Percentiles rank a stretch among this genome's conserved stretches.
Conservation (phyloP, 1,140 invertebrate genomes). For the Yoshiicerus persimilis region DNA sequence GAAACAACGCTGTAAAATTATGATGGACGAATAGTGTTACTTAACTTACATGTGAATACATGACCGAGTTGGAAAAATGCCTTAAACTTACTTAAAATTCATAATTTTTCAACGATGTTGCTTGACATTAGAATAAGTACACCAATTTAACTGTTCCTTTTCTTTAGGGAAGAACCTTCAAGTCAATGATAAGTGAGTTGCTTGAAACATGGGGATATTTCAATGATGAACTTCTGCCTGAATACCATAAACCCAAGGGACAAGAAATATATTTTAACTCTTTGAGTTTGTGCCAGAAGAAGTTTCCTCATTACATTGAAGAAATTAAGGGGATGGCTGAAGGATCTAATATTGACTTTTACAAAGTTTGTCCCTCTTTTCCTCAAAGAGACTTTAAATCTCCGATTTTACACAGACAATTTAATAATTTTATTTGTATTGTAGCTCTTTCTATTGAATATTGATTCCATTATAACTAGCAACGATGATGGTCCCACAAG, state of each 20-base stretch:
- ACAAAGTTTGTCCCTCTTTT: too few species aligned
- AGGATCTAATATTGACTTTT: slow-evolving; percentile 76
- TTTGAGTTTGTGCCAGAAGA: slow-evolving; percentile 64
- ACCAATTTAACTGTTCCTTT: not conserved
- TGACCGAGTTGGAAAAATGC: too few species aligned
- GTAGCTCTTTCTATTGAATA: slow-evolving; percentile 78
- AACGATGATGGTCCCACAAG: slow-evolving; percentile 58
- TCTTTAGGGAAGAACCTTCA: slow-evolving; percentile 72
- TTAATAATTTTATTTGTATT: slow-evolving; percentile 40
- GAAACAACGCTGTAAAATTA: too few species aligned
- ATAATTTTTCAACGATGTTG: too few species aligned
- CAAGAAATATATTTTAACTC: slow-evolving; percentile 71
- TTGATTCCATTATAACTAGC: slow-evolving; percentile 60
- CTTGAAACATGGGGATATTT: slow-evolving; percentile 64
- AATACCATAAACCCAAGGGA: slow-evolving; percentile 70
- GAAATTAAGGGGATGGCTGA: slow-evolving; percentile 82
- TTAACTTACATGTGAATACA: too few species aligned
- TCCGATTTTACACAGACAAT: too few species aligned
- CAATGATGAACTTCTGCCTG: slow-evolving; percentile 68
- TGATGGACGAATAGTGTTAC: too few species aligned
- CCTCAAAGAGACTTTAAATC: too few species aligned
- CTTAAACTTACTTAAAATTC: too few species aligned
- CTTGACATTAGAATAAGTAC: too few species aligned
- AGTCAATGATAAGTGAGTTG: slow-evolving; percentile 70
- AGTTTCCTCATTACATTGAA: slow-evolving; percentile 77